Conservation (phyloP, 2,797 vertebrate genomes). For the Pseudopleuronectes americanus region DNA sequence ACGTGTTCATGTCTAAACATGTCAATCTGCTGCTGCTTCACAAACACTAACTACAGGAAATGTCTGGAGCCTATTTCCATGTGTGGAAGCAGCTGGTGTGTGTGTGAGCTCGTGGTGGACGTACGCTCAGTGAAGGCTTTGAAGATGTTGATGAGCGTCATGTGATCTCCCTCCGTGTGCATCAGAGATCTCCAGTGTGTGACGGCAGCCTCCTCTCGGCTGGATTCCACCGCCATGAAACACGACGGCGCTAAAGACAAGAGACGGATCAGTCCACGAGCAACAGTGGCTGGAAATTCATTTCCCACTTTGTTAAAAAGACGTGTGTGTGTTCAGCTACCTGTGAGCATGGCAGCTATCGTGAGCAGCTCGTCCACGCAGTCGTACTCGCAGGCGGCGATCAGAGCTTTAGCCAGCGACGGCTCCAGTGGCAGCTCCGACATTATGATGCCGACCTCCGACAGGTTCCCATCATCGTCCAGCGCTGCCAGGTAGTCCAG, state of each 20-base stretch:
- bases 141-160: conserved; percentile 94
- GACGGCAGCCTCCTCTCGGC: conserved; percentile 82
- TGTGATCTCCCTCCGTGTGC: conserved; percentile 91
- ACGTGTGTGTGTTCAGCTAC: conserved; percentile 55
- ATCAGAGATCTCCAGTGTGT: conserved; percentile 84
- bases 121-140: conserved; percentile 89
- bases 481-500: conserved; percentile 95
- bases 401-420: conserved; percentile 91
- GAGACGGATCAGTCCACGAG: conserved; percentile 4
- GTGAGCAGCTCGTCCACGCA: conserved; percentile 96
- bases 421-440: conserved; percentile 94
- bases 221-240: conserved; percentile 80
- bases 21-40: too few relatives aligned
- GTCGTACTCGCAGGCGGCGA: conserved; percentile 94
- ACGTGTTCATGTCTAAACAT: too few relatives aligned
- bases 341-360: conserved; percentile 94
- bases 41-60: too few relatives aligned
- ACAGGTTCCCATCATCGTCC: conserved; percentile 93
- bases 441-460: conserved; percentile 95
- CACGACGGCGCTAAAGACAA: conserved; percentile 84
- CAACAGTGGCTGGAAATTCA: too few relatives aligned
- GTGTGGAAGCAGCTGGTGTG: background rate
- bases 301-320: too few relatives aligned
- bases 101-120: conserved; percentile 45
- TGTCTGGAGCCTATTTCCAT: too few relatives aligned